Base-by-base conservation (phyloP, 2,113 vertebrate species). In the Oreotrochilus melanogaster region DNA sequence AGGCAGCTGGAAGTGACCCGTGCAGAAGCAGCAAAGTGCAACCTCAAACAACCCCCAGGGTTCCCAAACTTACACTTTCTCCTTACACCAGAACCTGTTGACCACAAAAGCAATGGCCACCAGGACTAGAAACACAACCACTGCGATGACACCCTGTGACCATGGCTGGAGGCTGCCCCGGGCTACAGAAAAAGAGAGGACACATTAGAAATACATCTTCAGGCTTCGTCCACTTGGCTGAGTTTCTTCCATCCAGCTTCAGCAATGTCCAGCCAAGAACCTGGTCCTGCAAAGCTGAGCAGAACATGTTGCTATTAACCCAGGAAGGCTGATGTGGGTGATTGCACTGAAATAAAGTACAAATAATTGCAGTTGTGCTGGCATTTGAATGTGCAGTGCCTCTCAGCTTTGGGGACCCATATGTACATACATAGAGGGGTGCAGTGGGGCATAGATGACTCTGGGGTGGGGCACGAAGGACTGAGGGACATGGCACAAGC, bases 61-160 rank as follows among this genome's bases (percentile, higher is more conserved):
- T 10, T 74, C 45, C 54, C 72, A 61, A 82, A 96, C 95, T 97
- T 93, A 97, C 96, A 51, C 91, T 93, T 97, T 93, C 12, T 96
- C 23, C 86, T 95, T 97, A 22, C 96, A 97, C 96, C 96, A 97
- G 31, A 94, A 90, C 86, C 61, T 97, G 45, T 97, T 96, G 82
- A 97, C 86, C 60, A 92, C 43, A 0, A 97, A 96, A 30, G 27
- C 88, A 0, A 97, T 88, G 79, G 95, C 96, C 75, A 97, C 96
- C 82, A 97, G 86, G 64, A 78, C 88, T 2, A 97, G 96, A 21
- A 97, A 97, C 2, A 97, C 96, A 25, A 25, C 86, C 75, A 94
- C 96, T 6, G 96, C 96, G 0, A 97, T 97, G 94, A 97, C 92
- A 19, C 95, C 96, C 35, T 96, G 96, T 0, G 86, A 90, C 96